Conservation (phyloP, 2,888 invertebrate genomes). For the Apotomis turbidana region DNA sequence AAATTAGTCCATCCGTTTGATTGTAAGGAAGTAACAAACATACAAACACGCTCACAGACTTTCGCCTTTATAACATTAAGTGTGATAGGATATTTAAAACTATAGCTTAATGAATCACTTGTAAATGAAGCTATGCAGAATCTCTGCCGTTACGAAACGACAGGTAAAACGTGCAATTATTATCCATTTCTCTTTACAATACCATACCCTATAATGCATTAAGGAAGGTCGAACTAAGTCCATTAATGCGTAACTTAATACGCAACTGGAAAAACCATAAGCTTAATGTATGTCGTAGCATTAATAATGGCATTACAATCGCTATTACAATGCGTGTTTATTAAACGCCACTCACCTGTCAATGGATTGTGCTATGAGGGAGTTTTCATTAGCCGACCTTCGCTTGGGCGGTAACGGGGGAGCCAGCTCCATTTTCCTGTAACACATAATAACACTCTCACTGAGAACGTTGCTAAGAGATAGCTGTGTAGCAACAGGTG, state of each 20-base stretch:
- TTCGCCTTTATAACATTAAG: too few relatives aligned
- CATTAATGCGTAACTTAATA: background rate
- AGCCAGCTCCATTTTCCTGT: slow-evolving; percentile 86
- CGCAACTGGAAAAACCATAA: slow-evolving; percentile 7
- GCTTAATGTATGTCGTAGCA: background rate
- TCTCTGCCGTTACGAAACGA: too few relatives aligned
- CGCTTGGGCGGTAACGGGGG: slow-evolving; percentile 92
- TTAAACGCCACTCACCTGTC: slow-evolving; percentile 79
- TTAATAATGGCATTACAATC: too few relatives aligned
- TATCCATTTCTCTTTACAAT: background rate
- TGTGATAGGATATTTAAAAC: too few relatives aligned
- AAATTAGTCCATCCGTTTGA: too few relatives aligned
- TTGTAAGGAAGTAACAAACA: too few relatives aligned
- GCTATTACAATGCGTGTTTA: background rate
- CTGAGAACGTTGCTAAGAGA: slow-evolving; percentile 10
- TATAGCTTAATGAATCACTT: too few relatives aligned
- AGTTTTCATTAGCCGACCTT: slow-evolving; percentile 80
- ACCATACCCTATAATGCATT: background rate
- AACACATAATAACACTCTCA: slow-evolving; percentile 53
- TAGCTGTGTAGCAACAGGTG: slow-evolving; percentile 21
- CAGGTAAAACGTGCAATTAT: background rate
- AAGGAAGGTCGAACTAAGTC: background rate
- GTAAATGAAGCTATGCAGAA: too few relatives aligned
- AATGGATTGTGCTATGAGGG: slow-evolving; percentile 83
- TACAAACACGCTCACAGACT: too few relatives aligned